These are phyloP conservation scores for Haplochromis vanheusdeni DNA, from an alignment of 2,113 vertebrate genomes.

Conservation along the genomic window DNA sequence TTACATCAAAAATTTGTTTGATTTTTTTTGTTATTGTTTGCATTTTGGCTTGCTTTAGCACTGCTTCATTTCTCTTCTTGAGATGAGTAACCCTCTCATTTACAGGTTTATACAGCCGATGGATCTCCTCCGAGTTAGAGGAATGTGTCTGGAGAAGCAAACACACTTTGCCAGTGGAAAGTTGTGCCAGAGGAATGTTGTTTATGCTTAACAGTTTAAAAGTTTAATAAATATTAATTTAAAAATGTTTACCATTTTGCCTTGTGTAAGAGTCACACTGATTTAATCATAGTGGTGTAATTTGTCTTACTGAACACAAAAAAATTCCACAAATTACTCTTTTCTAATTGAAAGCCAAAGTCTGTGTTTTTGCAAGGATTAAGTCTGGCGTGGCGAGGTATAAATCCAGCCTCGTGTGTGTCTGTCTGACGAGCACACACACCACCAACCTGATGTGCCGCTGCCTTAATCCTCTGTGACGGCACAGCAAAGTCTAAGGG, in stretches of 20 bases:
- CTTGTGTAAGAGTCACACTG: not conserved
- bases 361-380: constrained; percentile 33
- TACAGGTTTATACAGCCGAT: not conserved
- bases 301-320: constrained; percentile 7
- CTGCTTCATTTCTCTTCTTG: not conserved
- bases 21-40: not conserved
- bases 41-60: not conserved
- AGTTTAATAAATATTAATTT: constrained; percentile 55
- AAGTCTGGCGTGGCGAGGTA: constrained; percentile 13
- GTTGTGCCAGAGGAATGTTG: constrained; percentile 31
- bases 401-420: constrained; percentile 50
- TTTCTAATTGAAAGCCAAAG: constrained; percentile 29
- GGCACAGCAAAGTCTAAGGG: constrained; percentile 16
- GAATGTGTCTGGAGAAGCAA: constrained; percentile 14
- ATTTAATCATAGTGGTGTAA: constrained; percentile 10
- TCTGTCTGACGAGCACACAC: constrained; percentile 23
- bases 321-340: constrained; percentile 13
- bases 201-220: constrained; percentile 53
- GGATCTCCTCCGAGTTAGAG: not conserved
- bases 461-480: constrained; percentile 44
- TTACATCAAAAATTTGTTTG: not conserved
- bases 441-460: constrained; percentile 23
- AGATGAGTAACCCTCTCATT: not conserved
- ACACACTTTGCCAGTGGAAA: constrained; percentile 25
- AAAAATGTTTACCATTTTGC: constrained; percentile 33